phyloP scores from a whole-genome alignment of 2,888 invertebrate species.

The Odontocolon sp. region DNA sequence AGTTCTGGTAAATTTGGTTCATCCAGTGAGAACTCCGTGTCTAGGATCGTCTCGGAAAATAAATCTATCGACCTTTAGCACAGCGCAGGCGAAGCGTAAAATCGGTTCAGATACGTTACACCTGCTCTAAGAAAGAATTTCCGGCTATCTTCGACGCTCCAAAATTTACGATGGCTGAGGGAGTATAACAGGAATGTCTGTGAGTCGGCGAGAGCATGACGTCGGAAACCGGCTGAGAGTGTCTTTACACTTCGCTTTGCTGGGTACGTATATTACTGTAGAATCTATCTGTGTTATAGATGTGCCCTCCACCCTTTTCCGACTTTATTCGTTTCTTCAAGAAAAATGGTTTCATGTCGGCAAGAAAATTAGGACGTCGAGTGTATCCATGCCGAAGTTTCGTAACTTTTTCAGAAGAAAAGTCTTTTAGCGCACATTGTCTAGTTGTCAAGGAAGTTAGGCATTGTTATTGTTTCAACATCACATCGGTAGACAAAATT shows the following conservation, averaged over 20 bases:
- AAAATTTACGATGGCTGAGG: conserved; percentile 24
- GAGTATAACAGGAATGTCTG: conserved; percentile 8
- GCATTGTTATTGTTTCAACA: no score
- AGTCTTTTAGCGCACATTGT: no score
- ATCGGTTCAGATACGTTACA: conserved; percentile 47
- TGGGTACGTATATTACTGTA: conserved; percentile 26
- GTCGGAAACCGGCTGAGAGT: conserved; percentile 34
- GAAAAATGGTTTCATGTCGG: conserved; percentile 25
- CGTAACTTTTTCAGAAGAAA: neutral
- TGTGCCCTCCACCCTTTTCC: neutral
- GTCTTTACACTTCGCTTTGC: conserved; percentile 31
- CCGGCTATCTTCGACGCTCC: conserved; percentile 43
- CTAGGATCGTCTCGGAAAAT: conserved; percentile 29
- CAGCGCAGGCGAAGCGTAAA: conserved; percentile 38
- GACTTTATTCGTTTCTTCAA: conserved; percentile 24
- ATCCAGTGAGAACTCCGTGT: neutral
- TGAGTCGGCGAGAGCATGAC: conserved; percentile 35
- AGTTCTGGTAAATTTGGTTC: conserved; percentile 17
- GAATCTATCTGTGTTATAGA: conserved; percentile 8
- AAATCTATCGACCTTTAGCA: conserved; percentile 24
- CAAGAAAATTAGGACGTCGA: conserved; percentile 16
- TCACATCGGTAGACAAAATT: no score
- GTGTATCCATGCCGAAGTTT: neutral
- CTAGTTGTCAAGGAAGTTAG: no score
- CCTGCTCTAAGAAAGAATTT: conserved; percentile 43